Evolutionary conservation across 1,140 invertebrate species (phyloP).

Genomic region (Hycleus phaleratus): DNA sequence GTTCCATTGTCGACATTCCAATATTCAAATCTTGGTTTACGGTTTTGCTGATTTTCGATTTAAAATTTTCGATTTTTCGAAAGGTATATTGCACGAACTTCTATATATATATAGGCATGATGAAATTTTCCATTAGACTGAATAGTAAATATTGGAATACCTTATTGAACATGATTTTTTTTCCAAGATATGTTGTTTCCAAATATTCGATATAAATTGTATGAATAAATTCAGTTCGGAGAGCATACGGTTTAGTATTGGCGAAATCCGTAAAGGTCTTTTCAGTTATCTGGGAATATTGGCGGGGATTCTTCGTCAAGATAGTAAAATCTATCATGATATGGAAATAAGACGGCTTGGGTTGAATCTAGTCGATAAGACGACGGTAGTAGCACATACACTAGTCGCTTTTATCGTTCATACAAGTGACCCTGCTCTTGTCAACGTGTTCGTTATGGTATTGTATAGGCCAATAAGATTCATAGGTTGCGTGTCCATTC

Average conservation of each 20-base stretch:
- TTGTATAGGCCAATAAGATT: conserved; percentile 7
- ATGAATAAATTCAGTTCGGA: conserved; percentile 13
- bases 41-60: too few species aligned
- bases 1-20: too few species aligned
- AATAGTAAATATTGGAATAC: neutral
- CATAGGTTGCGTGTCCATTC: neutral
- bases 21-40: too few species aligned
- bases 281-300: neutral
- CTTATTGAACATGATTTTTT: conserved; percentile 6
- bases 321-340: conserved; percentile 35
- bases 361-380: conserved; percentile 32
- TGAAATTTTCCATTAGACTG: neutral
- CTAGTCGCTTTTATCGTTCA: conserved; percentile 8
- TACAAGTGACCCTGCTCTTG: conserved; percentile 7
- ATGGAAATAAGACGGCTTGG: conserved; percentile 37
- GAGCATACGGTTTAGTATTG: conserved; percentile 2
- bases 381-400: conserved; percentile 5
- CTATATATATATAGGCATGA: too few species aligned
- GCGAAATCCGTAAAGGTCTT: neutral
- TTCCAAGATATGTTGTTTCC: neutral
- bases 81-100: too few species aligned
- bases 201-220: neutral
- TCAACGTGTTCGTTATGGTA: neutral
- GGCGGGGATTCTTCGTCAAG: conserved; percentile 6
- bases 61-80: too few species aligned